Evolutionary conservation across 2,797 vertebrate genomes (phyloP), one percentile per base, ranked within the genome.

Genomic region (Onychomys leucogaster): DNA sequence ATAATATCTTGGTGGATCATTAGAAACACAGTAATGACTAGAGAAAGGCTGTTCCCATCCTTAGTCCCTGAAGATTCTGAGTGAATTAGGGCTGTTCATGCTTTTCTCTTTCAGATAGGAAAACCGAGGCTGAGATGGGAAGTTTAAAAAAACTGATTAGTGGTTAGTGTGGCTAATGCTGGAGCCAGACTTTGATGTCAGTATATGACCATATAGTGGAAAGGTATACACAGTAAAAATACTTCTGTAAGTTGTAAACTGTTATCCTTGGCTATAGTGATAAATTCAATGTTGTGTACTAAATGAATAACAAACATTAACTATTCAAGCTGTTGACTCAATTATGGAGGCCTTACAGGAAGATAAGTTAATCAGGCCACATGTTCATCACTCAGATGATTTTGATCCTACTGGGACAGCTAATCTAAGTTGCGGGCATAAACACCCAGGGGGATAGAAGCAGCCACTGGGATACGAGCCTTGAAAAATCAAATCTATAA

Each of bases 401-500:
- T 69, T 25, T 3, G 59, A 55, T 90, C 37, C 59, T 95, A 11
- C 81, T 94, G 83, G 80, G 87, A 61, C 78, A 96, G 80, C 85
- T 96, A 94, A 95, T 94, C 89, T 89, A 97, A 97, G 96, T 96
- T 89, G 91, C 4, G 96, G 75, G 75, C 78, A 87, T 84, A 96
- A 95, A 81, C 29, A 83, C 61, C 71, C 88, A 55, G 69, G 78
- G 78, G 80, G 46, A 93, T 81, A 32, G 83, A 94, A 86, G 85
- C 63, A 94, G 61, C 43, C 0, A 0, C 88, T 61, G 81, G 81
- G 52, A 83, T 76, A 49, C 94, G 90, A 98, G 90, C 69, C 95
- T 94, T 94, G 85, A 97, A 96, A 91, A 96, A 94, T 91, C 95
- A 96, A 63, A 95, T 96, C 90, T 83, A 91, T 94, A 94, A 97